Evolutionary conservation across 2,113 vertebrate species (phyloP).

Genomic region (Grammomys dolichurus): DNA sequence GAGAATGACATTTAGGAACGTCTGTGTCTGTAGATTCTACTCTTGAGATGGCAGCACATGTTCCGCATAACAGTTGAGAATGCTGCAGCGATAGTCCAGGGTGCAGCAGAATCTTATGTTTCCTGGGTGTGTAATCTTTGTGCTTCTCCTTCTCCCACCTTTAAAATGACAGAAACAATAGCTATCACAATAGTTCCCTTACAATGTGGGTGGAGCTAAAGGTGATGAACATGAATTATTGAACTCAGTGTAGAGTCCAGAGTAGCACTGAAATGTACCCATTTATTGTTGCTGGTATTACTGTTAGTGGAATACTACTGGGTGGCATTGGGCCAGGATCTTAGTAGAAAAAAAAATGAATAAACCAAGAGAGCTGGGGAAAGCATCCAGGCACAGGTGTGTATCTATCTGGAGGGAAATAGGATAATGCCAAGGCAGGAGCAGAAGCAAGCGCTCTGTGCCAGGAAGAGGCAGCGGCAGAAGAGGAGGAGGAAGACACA

Average conservation of each 20-base stretch:
- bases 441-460: background rate
- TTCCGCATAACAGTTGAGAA: background rate
- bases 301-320: background rate
- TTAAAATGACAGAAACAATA: background rate
- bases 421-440: background rate
- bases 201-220: background rate
- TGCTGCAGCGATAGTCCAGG: too few species aligned
- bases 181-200: background rate
- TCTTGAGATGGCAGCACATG: background rate
- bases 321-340: background rate
- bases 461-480: background rate
- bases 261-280: background rate
- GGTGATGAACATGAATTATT: background rate
- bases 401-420: background rate
- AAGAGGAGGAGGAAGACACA: background rate
- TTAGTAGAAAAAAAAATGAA: background rate
- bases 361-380: background rate
- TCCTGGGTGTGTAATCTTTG: background rate
- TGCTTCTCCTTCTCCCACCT: background rate
- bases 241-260: background rate
- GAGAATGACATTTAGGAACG: background rate
- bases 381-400: background rate
- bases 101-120: background rate
- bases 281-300: background rate
- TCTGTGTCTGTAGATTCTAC: background rate